Base-by-base conservation (phyloP, 2,797 vertebrate genomes). In the Toxotes lorentzi region DNA sequence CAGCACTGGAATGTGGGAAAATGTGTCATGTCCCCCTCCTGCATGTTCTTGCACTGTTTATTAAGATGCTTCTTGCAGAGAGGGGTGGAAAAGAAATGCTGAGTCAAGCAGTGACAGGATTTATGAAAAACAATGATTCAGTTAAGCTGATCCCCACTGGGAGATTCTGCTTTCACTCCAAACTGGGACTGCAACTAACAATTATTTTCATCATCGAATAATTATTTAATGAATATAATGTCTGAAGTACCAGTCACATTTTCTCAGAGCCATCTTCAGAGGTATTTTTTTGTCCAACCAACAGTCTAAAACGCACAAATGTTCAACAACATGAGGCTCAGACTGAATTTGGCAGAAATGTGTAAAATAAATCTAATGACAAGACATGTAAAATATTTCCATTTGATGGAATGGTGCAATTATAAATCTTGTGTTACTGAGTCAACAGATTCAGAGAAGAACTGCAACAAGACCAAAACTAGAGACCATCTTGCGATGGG, bases 1-100 rank as follows among this genome's bases (percentile, higher is more conserved):
- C 83, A 70, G 40, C 11, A 41, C 10, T 60, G 63, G 41, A 76
- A 78, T 24, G 27, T 78, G 74, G 66, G 78, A 85, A 88, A 83
- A 76, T 14, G 17, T 32, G 17, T 32, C 5, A 4, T 0, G 57
- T 79, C 27, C 45, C 8, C 56, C 23, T 41, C 38, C 48, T 41
- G 54, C 35, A 64, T 60, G 48, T 51, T 66, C 41, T 76, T 7
- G 9, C 35, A 54, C 35, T 16, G 0, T 59, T 85, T 70, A 30
- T 54, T 67, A 43, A 27, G 21, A 75, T 51, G 50, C 19, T 67
- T 68, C 40, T 32, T 34, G 43, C 4, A 32, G 34, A 43, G 21
- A 64, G 43, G 6, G 7, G 23, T 35, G 59, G 57, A 48, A 54
- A 67, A 70, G 2, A 70, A 77, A 69, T 19, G 58, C 72, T 47